Percentiles rank a stretch among this genome's conserved stretches.
Conservation (phyloP, 1,140 invertebrate genomes). For the Thaumetopoea pityocampa region DNA sequence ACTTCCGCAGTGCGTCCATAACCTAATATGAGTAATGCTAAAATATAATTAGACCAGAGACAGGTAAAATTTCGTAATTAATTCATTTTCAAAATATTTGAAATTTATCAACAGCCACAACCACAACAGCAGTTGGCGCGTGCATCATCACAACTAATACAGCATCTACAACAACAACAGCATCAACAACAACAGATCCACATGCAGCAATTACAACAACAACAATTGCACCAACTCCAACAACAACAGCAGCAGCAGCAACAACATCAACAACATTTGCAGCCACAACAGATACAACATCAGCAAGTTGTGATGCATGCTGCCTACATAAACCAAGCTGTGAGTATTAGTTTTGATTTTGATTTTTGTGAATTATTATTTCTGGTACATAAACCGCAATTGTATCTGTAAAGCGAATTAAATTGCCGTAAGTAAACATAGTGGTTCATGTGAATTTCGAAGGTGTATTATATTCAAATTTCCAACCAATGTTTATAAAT, state of each 20-base stretch:
- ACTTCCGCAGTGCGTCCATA: too few species aligned
- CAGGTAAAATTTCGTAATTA: too few species aligned
- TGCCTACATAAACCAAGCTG: constrained; percentile 60
- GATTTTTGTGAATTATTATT: background rate
- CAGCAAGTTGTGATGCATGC: constrained; percentile 67
- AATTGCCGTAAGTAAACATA: too few species aligned
- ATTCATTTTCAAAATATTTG: too few species aligned
- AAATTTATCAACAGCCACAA: constrained; percentile 35
- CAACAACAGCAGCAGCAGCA: constrained; percentile 40
- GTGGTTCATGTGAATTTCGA: too few species aligned
- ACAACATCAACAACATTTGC: constrained; percentile 41
- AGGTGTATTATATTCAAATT: too few species aligned
- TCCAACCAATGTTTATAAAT: too few species aligned
- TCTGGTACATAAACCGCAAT: background rate
- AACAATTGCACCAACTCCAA: constrained; percentile 49
- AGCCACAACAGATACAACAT: constrained; percentile 52
- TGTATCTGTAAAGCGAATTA: too few species aligned
- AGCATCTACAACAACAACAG: constrained; percentile 66
- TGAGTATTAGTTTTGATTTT: constrained; percentile 27
- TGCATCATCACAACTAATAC: constrained; percentile 53
- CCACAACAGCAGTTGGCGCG: constrained; percentile 56
- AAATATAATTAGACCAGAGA: too few species aligned
- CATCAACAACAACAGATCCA: constrained; percentile 43
- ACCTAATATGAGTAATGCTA: too few species aligned
- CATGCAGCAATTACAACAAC: constrained; percentile 38